Conservation (phyloP, 2,888 invertebrate species). For the Plagodis pulveraria region DNA sequence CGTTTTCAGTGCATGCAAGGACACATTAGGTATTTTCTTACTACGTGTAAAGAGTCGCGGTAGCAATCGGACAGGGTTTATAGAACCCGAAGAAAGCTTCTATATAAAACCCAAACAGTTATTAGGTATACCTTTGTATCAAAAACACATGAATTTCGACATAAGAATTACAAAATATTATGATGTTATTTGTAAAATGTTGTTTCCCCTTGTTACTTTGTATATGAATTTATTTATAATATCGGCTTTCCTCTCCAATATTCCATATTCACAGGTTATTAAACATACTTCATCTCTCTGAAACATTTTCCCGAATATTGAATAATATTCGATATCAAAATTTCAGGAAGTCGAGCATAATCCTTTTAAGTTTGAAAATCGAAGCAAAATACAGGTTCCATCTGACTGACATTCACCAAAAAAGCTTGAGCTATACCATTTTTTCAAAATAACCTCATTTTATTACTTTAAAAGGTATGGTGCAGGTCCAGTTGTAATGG, state of each 20-base stretch:
- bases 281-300: constrained; percentile 15
- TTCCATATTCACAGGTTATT: constrained; percentile 16
- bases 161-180: not conserved
- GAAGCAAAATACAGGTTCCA: constrained; percentile 65
- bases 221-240: not conserved
- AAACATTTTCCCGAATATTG: constrained; percentile 4
- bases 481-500: constrained; percentile 50
- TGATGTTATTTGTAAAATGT: not conserved
- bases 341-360: constrained; percentile 50
- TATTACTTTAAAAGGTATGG: constrained; percentile 33
- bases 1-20: no score
- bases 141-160: no score
- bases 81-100: no score
- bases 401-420: constrained; percentile 57
- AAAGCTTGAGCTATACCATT: constrained; percentile 39
- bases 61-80: no score
- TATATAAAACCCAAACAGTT: no score
- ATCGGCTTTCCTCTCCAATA: not conserved
- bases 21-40: no score
- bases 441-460: constrained; percentile 46
- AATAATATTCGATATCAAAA: constrained; percentile 51
- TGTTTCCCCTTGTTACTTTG: not conserved
- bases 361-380: constrained; percentile 71
- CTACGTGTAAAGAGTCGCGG: no score
- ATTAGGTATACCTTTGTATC: no score